Percentiles rank a stretch among this genome's conserved stretches.
Evolutionary conservation across 1,140 invertebrate species (phyloP).

Genomic region (Drosophila parabipectinata): DNA sequence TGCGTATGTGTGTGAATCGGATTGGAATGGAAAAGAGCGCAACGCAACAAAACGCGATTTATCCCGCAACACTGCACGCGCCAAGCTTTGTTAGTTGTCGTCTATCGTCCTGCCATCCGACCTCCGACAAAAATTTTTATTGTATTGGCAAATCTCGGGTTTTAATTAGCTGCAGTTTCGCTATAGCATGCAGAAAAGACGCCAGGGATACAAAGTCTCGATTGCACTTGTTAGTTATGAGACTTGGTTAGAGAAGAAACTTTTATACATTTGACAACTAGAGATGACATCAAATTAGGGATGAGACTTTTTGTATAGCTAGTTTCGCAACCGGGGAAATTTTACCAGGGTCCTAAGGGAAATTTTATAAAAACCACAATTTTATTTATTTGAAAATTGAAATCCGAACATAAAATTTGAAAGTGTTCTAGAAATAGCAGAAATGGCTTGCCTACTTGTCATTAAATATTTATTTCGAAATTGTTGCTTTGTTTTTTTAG

Average conservation of each 20-base stretch:
- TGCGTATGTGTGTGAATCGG: conserved; percentile 38
- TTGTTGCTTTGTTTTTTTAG: too few species aligned
- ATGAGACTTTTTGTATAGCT: background rate
- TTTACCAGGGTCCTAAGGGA: background rate
- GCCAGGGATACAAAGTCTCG: conserved; percentile 2
- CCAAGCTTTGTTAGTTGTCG: conserved; percentile 30
- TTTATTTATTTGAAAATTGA: background rate
- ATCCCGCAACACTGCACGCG: conserved; percentile 54
- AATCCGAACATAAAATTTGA: background rate
- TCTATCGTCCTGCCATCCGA: conserved; percentile 36
- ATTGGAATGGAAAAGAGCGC: conserved; percentile 67
- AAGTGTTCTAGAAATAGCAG: too few species aligned
- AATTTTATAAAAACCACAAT: background rate
- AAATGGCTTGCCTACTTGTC: too few species aligned
- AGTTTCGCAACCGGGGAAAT: background rate
- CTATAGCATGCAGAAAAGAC: conserved; percentile 5
- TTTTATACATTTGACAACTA: background rate
- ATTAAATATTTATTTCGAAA: too few species aligned
- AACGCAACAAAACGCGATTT: conserved; percentile 67
- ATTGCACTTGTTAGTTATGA: conserved; percentile 5
- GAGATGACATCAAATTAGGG: background rate
- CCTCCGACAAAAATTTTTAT: conserved; percentile 6
- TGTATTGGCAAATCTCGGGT: background rate
- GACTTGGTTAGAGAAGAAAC: background rate
- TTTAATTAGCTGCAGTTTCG: conserved; percentile 6